These are phyloP conservation scores for Mus pahari DNA, from an alignment of 2,113 vertebrate species.

Conservation along the genomic window DNA sequence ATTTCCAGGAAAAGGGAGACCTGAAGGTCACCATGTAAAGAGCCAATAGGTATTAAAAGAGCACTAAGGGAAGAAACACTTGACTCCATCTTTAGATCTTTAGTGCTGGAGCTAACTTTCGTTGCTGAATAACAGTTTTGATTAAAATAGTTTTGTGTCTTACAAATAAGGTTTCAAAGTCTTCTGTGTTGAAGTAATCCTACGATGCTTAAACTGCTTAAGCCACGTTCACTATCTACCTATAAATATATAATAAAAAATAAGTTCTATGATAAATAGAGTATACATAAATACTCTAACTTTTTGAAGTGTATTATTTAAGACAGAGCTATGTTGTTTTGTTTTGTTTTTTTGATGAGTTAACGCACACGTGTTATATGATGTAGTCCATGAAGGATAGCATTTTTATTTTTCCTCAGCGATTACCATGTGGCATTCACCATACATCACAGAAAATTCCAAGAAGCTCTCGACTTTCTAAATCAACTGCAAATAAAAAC, in stretches of 20 bases:
- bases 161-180: slow-evolving; percentile 14
- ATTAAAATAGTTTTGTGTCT: slow-evolving; percentile 46
- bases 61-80: not conserved
- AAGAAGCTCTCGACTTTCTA: not conserved
- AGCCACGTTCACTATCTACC: not conserved
- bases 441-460: not conserved
- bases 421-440: not conserved
- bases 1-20: slow-evolving; percentile 56
- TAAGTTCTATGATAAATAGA: slow-evolving; percentile 32
- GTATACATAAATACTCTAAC: not conserved
- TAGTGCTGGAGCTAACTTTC: slow-evolving; percentile 24
- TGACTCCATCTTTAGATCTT: not conserved
- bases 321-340: slow-evolving; percentile 19
- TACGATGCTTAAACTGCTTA: not conserved
- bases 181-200: slow-evolving; percentile 34
- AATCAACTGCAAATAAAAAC: slow-evolving; percentile 42
- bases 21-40: slow-evolving; percentile 9
- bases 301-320: slow-evolving; percentile 30
- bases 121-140: slow-evolving; percentile 13
- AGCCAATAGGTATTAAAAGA: not conserved
- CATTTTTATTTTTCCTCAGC: slow-evolving; percentile 3
- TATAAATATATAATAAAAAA: slow-evolving; percentile 23
- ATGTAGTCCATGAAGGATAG: not conserved
- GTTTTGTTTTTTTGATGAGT: not conserved
- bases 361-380: not conserved